phyloP scores from a whole-genome alignment of 1,140 invertebrate species.

The Drosophila novamexicana region DNA sequence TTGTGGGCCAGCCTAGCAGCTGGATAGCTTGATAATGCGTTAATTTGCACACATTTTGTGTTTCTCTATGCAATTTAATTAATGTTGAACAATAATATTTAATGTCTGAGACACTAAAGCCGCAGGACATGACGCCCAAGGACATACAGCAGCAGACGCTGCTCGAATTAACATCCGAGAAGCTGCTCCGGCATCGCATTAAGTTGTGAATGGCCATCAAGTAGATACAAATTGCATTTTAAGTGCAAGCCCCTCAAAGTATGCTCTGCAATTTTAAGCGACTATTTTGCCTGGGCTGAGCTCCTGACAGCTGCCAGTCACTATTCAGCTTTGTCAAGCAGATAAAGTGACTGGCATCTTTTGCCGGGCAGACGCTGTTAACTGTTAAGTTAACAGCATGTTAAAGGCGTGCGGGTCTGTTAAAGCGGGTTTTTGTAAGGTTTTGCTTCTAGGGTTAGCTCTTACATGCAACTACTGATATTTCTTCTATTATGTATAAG shows the following conservation, averaged over 20 bases:
- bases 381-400: too few relatives aligned
- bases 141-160: background rate
- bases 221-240: background rate
- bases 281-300: too few relatives aligned
- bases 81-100: constrained; percentile 13
- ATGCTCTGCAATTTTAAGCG: background rate
- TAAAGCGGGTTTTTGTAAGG: too few relatives aligned
- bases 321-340: too few relatives aligned
- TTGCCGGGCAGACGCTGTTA: too few relatives aligned
- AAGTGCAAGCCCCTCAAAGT: background rate
- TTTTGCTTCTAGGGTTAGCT: too few relatives aligned
- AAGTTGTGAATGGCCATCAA: background rate
- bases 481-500: too few relatives aligned
- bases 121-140: constrained; percentile 7
- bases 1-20: background rate
- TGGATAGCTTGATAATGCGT: background rate
- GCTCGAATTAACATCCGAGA: too few relatives aligned
- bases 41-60: constrained; percentile 3
- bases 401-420: too few relatives aligned
- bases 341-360: too few relatives aligned
- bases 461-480: too few relatives aligned
- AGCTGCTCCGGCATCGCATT: background rate
- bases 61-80: constrained; percentile 2
- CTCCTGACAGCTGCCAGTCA: too few relatives aligned
- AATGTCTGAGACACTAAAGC: constrained; percentile 6